These are phyloP conservation scores for Masnerella sp. DNA, from an alignment of 2,888 invertebrate species.

Conservation along the genomic window DNA sequence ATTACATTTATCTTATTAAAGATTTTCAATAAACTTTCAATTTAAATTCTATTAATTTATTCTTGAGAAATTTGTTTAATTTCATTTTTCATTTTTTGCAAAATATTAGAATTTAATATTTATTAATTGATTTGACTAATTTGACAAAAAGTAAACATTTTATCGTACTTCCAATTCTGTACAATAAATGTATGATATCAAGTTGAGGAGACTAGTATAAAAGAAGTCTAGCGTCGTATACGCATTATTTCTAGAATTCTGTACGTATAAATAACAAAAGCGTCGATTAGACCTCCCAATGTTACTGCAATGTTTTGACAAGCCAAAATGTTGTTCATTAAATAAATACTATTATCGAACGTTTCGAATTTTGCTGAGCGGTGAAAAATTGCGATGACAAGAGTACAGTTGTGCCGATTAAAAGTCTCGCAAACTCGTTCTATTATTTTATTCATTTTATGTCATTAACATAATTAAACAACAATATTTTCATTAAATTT, in stretches of 20 bases:
- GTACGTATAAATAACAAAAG: conserved; percentile 62
- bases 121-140: too few species aligned
- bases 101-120: too few species aligned
- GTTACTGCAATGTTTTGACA: conserved; percentile 72
- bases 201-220: conserved; percentile 48
- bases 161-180: conserved; percentile 55
- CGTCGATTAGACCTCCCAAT: conserved; percentile 63
- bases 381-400: conserved; percentile 11
- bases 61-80: too few species aligned
- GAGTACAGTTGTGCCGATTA: conserved; percentile 21
- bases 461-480: background rate
- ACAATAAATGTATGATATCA: conserved; percentile 57
- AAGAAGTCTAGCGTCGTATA: conserved; percentile 54
- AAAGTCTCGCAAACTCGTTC: background rate
- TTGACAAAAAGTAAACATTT: conserved; percentile 25
- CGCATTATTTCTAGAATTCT: conserved; percentile 55
- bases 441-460: background rate
- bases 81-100: too few species aligned
- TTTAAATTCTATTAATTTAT: too few species aligned
- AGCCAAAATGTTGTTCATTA: conserved; percentile 77
- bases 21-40: too few species aligned
- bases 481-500: background rate
- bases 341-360: conserved; percentile 65
- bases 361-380: conserved; percentile 58
- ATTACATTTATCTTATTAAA: too few species aligned